These are phyloP conservation scores for Labia minor DNA, from an alignment of 2,888 invertebrate species.

Conservation along the genomic window DNA sequence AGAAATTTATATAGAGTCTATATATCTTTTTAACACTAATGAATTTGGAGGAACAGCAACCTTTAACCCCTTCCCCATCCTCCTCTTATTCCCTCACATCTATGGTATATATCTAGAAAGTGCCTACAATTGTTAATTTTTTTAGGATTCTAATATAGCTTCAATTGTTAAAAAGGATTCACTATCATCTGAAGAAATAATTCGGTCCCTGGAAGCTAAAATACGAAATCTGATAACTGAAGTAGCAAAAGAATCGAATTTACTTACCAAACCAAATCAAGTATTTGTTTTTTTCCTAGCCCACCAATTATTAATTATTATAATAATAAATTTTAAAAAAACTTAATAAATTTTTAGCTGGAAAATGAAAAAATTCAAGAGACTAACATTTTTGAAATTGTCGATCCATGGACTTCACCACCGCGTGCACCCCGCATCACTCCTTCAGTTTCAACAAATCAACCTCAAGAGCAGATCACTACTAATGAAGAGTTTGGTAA, in stretches of 20 bases:
- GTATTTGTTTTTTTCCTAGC: too few species aligned
- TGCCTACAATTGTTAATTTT: too few species aligned
- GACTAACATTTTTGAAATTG: background rate
- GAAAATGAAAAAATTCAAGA: background rate
- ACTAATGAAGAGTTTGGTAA: slow-evolving; percentile 17
- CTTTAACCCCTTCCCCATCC: too few species aligned
- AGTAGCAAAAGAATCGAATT: background rate
- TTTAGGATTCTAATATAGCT: too few species aligned
- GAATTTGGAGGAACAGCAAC: too few species aligned
- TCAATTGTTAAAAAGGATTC: background rate
- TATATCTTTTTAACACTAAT: too few species aligned
- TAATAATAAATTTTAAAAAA: too few species aligned
- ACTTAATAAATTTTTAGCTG: background rate
- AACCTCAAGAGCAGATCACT: slow-evolving; percentile 25
- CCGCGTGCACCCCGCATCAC: slow-evolving; percentile 27
- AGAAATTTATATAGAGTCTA: too few species aligned
- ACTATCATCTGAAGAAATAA: background rate
- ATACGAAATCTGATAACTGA: background rate
- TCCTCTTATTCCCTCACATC: too few species aligned
- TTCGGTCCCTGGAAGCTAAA: background rate
- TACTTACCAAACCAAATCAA: too few species aligned
- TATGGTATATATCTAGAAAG: too few species aligned
- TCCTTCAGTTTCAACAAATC: background rate
- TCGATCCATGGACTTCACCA: slow-evolving; percentile 27
- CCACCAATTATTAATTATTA: too few species aligned